Base-by-base conservation (phyloP, 2,888 invertebrate genomes). In the Lissocephala sabroskyi region DNA sequence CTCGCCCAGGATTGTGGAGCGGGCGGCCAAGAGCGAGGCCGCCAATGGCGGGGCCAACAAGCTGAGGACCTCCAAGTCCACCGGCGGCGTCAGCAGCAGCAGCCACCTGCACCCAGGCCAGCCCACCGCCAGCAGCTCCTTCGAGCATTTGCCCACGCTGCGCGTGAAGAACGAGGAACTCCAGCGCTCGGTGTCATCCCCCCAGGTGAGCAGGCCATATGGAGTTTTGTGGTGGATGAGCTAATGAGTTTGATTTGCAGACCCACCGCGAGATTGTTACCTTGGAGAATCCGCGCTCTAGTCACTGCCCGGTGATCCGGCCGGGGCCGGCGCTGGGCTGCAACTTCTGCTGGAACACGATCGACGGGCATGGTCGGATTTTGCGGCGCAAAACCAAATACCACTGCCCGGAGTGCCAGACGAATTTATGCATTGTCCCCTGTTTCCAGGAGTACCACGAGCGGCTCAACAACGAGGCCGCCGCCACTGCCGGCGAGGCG, bases 281-380 rank as follows among this genome's bases (percentile, higher is more conserved):
- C 18, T 68, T 85, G 51, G 85, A 85, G 54, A 85, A 84, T 74
- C 82, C 84, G 56, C 86, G 93, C 49, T 91, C 92, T 40, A 92
- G 92, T 75, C 94, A 95, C 84, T 94, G 94, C 79, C 95, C 94
- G 6, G 92, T 92, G 7, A 90, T 93, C 41, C 86, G 95, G 45
- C 90, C 91, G 6, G 95, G 95, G 0, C 94, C 95, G 3, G 94
- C 94, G 2, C 85, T 95, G 56, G 93, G 94, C 63, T 95, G 95
- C 85, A 94, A 94, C 85, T 94, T 91, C 82, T 95, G 95, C 85
- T 95, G 95, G 95, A 95, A 95, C 82, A 94, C 94, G 0, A 92
- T 94, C 37, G 94, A 95, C 82, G 89, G 89, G 37, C 91, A 92
- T 84, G 93, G 93, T 29, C 86, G 94, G 59, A 94, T 94, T 71